A percentile compares a stretch with the other conserved stretches of the same genome.
phyloP scores from a whole-genome alignment of 2,888 invertebrate species.

The Cephalotes varians region DNA sequence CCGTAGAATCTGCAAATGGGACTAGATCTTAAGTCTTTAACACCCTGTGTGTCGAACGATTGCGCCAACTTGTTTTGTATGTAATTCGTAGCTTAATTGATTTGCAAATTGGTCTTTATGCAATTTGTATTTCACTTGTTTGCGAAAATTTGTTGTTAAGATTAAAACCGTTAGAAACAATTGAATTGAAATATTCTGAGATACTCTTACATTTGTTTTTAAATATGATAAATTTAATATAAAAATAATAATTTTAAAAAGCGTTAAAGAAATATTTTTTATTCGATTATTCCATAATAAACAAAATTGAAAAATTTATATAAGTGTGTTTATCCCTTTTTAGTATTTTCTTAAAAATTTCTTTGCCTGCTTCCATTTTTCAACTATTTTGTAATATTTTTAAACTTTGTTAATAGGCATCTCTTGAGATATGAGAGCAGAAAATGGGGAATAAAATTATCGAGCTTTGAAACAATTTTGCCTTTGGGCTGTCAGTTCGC shows the following conservation, averaged over 20 bases:
- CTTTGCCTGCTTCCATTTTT: not conserved
- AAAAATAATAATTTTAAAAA: not conserved
- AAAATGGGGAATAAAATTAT: slow-evolving; percentile 5
- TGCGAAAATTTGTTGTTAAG: not conserved
- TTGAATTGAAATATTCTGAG: not conserved
- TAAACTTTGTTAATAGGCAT: not conserved
- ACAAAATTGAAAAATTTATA: not conserved
- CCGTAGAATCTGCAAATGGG: not conserved
- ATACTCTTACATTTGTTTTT: not conserved
- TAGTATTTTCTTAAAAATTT: not conserved
- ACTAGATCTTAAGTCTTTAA: slow-evolving; percentile 38
- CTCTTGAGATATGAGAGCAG: not conserved
- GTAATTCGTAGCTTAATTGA: slow-evolving; percentile 20
- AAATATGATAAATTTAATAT: too few species aligned
- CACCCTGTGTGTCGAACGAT: slow-evolving; percentile 30
- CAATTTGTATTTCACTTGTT: not conserved
- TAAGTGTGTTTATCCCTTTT: not conserved
- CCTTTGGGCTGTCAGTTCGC: slow-evolving; percentile 30
- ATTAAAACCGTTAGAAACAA: not conserved
- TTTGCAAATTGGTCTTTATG: not conserved
- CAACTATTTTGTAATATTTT: slow-evolving; percentile 9
- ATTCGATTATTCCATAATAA: not conserved
- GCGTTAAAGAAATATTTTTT: not conserved
- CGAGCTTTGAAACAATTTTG: slow-evolving; percentile 43
- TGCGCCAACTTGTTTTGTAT: slow-evolving; percentile 18